Evolutionary conservation across 2,113 vertebrate genomes (phyloP).

Genomic region (Crotalus tigris): DNA sequence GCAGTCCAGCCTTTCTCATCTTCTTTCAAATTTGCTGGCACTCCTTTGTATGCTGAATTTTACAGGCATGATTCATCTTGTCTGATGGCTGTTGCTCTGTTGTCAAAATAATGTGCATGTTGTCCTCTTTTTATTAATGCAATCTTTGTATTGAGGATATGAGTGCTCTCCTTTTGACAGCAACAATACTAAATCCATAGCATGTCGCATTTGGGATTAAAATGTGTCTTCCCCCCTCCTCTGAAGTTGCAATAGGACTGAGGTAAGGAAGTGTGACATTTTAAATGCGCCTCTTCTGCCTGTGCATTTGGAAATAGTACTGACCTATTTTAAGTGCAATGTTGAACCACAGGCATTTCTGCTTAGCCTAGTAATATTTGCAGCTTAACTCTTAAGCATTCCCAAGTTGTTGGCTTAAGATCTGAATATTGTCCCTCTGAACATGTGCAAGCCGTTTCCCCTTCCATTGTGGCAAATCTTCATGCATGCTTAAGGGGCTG

Average conservation of each 20-base stretch:
- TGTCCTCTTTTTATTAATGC: not conserved
- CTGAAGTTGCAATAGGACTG: not conserved
- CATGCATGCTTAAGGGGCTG: not conserved
- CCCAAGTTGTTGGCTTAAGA: accelerated
- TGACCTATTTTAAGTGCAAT: not conserved
- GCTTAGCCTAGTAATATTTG: not conserved
- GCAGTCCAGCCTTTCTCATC: not conserved
- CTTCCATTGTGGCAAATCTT: not conserved
- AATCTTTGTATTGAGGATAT: not conserved
- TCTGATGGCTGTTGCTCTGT: not conserved
- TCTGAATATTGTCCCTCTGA: conserved; percentile 4
- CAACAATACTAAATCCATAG: not conserved
- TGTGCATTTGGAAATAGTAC: not conserved
- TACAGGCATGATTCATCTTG: not conserved
- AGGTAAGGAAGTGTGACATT: not conserved
- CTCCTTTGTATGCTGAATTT: not conserved
- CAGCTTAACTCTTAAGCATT: not conserved
- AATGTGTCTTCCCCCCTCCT: not conserved
- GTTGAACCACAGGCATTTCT: accelerated
- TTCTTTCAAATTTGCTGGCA: not conserved
- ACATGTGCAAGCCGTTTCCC: not conserved
- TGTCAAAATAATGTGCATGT: not conserved
- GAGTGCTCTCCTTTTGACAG: not conserved
- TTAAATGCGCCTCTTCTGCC: not conserved
- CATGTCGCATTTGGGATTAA: not conserved